Conservation (phyloP, 2,113 vertebrate species). For the Lasiurus cinereus region DNA sequence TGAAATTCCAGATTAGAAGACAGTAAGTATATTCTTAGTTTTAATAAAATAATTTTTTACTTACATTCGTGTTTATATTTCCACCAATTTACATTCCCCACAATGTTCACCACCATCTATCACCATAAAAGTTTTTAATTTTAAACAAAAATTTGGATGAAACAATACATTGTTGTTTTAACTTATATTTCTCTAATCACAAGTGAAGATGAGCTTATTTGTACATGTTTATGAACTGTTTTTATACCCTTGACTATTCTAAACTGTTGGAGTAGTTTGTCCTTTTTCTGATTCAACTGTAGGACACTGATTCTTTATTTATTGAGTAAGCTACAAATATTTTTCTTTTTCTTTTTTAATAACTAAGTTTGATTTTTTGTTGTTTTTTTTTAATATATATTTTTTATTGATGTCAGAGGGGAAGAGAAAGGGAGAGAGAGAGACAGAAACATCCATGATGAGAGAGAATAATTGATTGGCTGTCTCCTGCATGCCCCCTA, state of each 20-base stretch:
- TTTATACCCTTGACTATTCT: background rate
- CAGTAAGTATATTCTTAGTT: background rate
- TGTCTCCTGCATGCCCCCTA: no score
- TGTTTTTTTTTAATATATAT: no score
- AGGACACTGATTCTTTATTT: background rate
- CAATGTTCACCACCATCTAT: background rate
- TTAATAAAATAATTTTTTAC: background rate
- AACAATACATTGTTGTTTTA: background rate
- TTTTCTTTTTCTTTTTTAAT: background rate
- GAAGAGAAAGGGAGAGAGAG: no score
- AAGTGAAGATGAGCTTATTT: background rate
- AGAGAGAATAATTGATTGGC: no score
- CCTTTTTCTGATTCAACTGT: background rate
- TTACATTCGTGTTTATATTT: background rate
- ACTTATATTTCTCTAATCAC: background rate
- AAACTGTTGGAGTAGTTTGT: background rate
- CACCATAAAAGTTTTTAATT: background rate
- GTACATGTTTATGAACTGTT: background rate
- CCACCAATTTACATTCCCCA: background rate
- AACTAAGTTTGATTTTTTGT: no score
- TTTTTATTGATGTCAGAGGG: no score
- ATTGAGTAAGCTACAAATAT: background rate
- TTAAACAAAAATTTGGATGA: conserved; percentile 5
- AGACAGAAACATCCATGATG: no score
- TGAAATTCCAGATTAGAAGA: background rate